Percentiles rank a stretch among this genome's conserved stretches.
Conservation (phyloP, 2,113 vertebrate species). For the Chaenogobius annularis region DNA sequence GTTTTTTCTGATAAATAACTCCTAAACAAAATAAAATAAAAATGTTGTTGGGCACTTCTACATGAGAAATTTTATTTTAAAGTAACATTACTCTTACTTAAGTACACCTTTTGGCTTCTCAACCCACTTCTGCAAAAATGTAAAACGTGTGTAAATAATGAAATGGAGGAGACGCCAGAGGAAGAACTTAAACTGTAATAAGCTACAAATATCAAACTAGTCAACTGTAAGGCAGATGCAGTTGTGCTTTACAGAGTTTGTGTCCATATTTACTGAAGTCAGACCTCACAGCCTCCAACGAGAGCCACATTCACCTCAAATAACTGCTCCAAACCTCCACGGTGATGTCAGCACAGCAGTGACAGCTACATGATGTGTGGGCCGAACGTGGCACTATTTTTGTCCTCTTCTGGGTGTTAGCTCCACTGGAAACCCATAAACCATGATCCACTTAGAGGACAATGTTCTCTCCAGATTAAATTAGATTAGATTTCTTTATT, state of each 20-base stretch:
- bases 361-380: constrained; percentile 48
- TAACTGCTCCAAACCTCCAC: not conserved
- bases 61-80: too few relatives aligned
- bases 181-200: too few relatives aligned
- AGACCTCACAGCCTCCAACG: not conserved
- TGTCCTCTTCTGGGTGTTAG: not conserved
- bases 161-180: too few relatives aligned
- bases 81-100: too few relatives aligned
- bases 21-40: too few relatives aligned
- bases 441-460: not conserved
- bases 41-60: too few relatives aligned
- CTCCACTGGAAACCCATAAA: constrained; percentile 4
- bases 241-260: not conserved
- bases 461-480: not conserved
- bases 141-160: too few relatives aligned
- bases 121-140: too few relatives aligned
- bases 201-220: not conserved
- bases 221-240: not conserved
- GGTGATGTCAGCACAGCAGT: constrained; percentile 10
- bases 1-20: too few relatives aligned
- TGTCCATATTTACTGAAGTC: not conserved
- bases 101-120: too few relatives aligned
- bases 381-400: constrained; percentile 13
- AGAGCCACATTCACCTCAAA: constrained; percentile 3
- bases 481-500: too few relatives aligned